Evolutionary conservation across 2,113 vertebrate genomes (phyloP).

Genomic region (Oncorhynchus mykiss): DNA sequence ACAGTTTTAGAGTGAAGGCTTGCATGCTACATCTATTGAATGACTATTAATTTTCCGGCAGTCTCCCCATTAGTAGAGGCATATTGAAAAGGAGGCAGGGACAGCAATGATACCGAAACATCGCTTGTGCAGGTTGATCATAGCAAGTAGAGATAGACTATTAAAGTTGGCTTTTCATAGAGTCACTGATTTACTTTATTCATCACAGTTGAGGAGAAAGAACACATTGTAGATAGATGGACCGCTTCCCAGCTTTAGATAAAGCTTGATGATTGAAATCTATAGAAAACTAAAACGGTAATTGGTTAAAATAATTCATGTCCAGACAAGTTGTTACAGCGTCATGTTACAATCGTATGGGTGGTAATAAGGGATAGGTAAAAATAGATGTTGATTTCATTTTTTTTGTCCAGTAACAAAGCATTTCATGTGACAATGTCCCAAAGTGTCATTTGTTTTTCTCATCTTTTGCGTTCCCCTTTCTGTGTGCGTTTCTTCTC

Average conservation of each 20-base stretch:
- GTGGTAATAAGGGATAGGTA: too few relatives aligned
- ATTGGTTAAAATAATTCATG: not conserved
- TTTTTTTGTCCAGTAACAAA: conserved; percentile 12
- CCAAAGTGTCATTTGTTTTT: conserved; percentile 52
- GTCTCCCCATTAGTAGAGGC: not conserved
- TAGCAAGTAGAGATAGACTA: not conserved
- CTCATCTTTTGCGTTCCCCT: conserved; percentile 93
- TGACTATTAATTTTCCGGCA: not conserved
- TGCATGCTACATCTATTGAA: not conserved
- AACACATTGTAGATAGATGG: too few relatives aligned
- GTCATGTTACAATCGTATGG: too few relatives aligned
- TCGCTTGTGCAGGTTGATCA: not conserved
- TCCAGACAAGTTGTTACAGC: too few relatives aligned
- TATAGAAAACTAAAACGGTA: not conserved
- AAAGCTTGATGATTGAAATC: not conserved
- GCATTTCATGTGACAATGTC: conserved; percentile 3
- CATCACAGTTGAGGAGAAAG: not conserved
- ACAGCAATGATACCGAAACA: not conserved
- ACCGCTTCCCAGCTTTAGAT: not conserved
- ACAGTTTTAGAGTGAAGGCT: not conserved
- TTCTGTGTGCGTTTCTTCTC: conserved; percentile 98
- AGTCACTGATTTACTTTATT: not conserved
- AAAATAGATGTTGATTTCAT: too few relatives aligned
- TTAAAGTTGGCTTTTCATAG: not conserved
- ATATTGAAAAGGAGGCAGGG: not conserved